Base-by-base conservation (phyloP, 2,888 invertebrate genomes). In the Pinctada fucata region DNA sequence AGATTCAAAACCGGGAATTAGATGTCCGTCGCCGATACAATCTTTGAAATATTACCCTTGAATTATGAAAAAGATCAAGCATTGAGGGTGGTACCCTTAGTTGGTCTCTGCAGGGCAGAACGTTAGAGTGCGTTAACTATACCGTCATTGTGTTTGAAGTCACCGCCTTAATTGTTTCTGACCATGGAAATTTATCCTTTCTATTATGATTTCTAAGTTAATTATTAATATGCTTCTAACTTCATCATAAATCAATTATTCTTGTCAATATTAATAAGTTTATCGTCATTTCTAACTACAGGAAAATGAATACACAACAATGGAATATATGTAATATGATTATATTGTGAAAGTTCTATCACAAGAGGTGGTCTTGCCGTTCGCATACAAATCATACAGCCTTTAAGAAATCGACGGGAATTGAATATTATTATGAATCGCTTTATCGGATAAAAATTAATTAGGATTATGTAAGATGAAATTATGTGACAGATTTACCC, bases 1-100 rank as follows among this genome's bases (percentile, higher is more conserved):
- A 45, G 47, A 31, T 68, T 68, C 6, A 10, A 45, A 45, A 8
- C 47, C 8, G 68, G 47, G 47, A 8, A 68, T 45, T 68, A 68
- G 1, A 16, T 68, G 68, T 68, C 68, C 47, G 16, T 31, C 16
- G 68, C 48, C 47, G 68, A 68, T 68, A 68, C 47, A 10, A 68
- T 68, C 68, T n/a, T 45, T 68, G 31, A 6, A 45, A 68, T 45
- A 6, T 45, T 47, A 45, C 31, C 48, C 47, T 16, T 45, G 47
- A 31, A 68, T 68, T 68, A 47, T 47, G 47, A 31, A 68, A 10
- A 58, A 10, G 6, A 13, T 58, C 13, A 58, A 58, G 6, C 58
- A 58, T 10, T 6, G 58, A 58, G 58, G 13, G 58, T 58, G 6
- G 58, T 58, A 58, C 13, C 8, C 31, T 31, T 58, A 6, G 8